phyloP scores from a whole-genome alignment of 2,113 vertebrate species.

The Microcebus lehilahytsara region DNA sequence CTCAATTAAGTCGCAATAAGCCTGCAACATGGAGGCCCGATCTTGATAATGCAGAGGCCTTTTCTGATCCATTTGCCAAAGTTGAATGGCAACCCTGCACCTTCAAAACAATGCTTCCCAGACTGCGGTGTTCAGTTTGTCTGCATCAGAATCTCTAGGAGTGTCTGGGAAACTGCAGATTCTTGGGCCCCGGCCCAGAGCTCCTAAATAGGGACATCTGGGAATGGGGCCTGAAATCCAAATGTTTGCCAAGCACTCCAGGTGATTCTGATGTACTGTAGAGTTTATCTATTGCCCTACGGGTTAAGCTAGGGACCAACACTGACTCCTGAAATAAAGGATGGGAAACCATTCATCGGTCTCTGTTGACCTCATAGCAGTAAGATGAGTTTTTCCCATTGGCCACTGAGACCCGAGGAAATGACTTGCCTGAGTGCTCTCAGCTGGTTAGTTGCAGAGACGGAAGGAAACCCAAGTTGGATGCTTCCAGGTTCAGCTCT shows the following conservation, averaged over 20 bases:
- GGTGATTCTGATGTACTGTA: background rate
- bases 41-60: background rate
- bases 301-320: background rate
- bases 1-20: background rate
- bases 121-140: fast-evolving
- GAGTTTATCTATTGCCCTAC: background rate
- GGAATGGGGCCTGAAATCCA: background rate
- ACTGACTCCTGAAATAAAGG: background rate
- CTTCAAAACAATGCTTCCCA: background rate
- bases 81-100: background rate
- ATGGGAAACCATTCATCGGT: background rate
- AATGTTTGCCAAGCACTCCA: background rate
- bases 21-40: background rate
- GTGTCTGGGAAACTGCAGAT: background rate
- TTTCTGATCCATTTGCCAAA: background rate
- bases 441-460: background rate
- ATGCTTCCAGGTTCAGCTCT: background rate
- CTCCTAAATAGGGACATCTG: background rate
- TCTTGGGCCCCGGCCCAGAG: background rate
- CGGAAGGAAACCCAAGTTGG: background rate
- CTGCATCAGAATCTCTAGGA: background rate
- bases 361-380: background rate
- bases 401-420: background rate
- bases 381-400: background rate
- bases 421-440: background rate